Evolutionary conservation across 2,888 invertebrate species (phyloP), one percentile per base, ranked within the genome.

Genomic region (Leptopilina myrica): DNA sequence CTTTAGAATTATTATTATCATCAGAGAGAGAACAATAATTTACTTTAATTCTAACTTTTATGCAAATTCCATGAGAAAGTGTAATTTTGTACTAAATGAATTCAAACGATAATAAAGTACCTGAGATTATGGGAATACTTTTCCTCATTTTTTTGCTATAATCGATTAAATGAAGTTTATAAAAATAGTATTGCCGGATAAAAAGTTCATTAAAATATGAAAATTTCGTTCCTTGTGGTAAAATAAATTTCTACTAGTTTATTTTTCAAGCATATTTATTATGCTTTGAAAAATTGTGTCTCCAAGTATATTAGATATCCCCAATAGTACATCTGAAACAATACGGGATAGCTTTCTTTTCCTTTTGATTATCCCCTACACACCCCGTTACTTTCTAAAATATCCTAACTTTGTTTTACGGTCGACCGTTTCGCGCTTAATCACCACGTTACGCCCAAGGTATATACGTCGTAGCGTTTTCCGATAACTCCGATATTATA

Each of bases 401-500:
- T 33, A 33, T 9, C 73, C 56, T 73, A 73, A 73, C 73, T 53
- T 53, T 73, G 56, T 73, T 73, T 73, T 73, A 73, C 56, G 73
- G 33, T 59, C 56, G 33, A 59, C 73, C 56, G 15, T 73, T 73
- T 73, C 73, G 73, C 73, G 56, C 73, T 73, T 73, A 59, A 59
- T 73, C 73, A 73, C 73, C 56, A n/a, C 56, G 53, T 73, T 53
- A 56, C 56, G 56, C 73, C 56, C 56, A 33, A 56, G 73, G 56
- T 73, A 56, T 40, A 73, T 33, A 73, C 40, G 56, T 73, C 56
- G n/a, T 73, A 56, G 73, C 73, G 33, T 73, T 73, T 73, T 73
- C 73, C 73, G 73, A 73, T 73, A 73, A 73, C 73, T 73, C 33
- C 56, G 56, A 73, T 73, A 73, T 73, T 73, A 73, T 73, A 73